Conservation (phyloP, 2,113 vertebrate genomes). For the Climacteris rufus region DNA sequence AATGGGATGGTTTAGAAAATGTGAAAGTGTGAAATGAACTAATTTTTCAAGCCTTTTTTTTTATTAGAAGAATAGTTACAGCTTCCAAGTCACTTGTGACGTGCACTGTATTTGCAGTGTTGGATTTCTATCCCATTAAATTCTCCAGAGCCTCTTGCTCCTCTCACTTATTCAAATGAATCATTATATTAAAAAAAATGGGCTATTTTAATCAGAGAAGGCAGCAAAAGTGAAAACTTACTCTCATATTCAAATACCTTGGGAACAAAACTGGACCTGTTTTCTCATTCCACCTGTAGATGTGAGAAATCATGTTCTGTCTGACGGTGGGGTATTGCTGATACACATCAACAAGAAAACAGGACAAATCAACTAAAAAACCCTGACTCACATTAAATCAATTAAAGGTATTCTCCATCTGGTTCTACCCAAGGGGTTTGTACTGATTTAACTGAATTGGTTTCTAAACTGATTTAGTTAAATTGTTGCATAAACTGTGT, state of each 20-base stretch:
- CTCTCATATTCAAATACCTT: neutral
- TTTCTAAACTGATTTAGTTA: conserved; percentile 49
- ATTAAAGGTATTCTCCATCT: conserved; percentile 44
- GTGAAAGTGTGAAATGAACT: neutral
- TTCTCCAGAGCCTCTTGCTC: neutral
- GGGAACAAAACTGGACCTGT: neutral
- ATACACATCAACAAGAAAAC: neutral
- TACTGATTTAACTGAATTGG: conserved; percentile 40
- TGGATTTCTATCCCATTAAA: neutral
- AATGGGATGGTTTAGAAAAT: neutral
- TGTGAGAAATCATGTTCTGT: neutral
- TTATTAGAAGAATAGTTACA: neutral
- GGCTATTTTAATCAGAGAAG: neutral
- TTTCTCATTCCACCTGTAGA: neutral
- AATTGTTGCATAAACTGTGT: neutral
- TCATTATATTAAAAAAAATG: neutral
- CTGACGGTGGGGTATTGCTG: neutral
- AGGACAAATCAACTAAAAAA: neutral
- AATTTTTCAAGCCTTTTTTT: neutral
- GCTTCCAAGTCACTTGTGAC: neutral
- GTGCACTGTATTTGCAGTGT: neutral
- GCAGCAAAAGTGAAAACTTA: neutral
- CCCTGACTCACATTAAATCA: neutral
- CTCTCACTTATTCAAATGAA: neutral
- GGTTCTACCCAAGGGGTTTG: conserved; percentile 27